Base-by-base conservation (phyloP, 2,888 invertebrate species). In the Cremastinae sp. region DNA sequence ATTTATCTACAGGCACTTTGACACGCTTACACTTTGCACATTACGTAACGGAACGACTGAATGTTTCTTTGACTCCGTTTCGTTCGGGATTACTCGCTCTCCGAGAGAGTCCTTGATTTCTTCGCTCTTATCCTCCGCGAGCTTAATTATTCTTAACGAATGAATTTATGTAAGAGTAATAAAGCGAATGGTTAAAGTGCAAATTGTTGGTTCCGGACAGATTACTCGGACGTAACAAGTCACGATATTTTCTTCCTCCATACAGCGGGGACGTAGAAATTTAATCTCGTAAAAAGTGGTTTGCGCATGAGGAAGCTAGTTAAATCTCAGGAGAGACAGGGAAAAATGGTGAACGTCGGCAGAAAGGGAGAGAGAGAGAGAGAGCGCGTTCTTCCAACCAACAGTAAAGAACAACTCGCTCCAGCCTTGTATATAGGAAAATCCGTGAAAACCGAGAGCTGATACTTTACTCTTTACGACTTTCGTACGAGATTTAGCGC, bases 391-490 rank as follows among this genome's bases (percentile, higher is more conserved):
- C 59, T 56, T 64, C 69, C 51, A 3, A 45, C 66, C 20, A 68
- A 51, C 16, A 68, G 72, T 47, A 37, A 43, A 28, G 51, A 39
- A 45, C 20, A 75, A 72, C 66, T 75, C 58, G 35, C 56, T n/a
- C n/a, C 62, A 56, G 66, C 75, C 68, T 45, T 35, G 41, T 41
- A n/a, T n/a, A n/a, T n/a, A 41, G 53, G 75, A 76, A 76, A 76
- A 76, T 73, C 68, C 75, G 62, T 68, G 72, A 73, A 76, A 73
- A 76, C 68, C 53, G 68, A 64, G 73, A 76, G 68, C 64, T 69
- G 74, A 80, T 77, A 80, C 76, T 79, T 75, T 64, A 65, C 78
- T 69, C 66, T 79, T 79, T 78, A 78, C 78, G 80, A 80, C 73
- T 78, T 79, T 70, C 49, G 70, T 73, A 61, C 69, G 70, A 74